These are phyloP conservation scores for Threskiornis aethiopicus DNA, from an alignment of 2,797 vertebrate genomes.

Conservation along the genomic window DNA sequence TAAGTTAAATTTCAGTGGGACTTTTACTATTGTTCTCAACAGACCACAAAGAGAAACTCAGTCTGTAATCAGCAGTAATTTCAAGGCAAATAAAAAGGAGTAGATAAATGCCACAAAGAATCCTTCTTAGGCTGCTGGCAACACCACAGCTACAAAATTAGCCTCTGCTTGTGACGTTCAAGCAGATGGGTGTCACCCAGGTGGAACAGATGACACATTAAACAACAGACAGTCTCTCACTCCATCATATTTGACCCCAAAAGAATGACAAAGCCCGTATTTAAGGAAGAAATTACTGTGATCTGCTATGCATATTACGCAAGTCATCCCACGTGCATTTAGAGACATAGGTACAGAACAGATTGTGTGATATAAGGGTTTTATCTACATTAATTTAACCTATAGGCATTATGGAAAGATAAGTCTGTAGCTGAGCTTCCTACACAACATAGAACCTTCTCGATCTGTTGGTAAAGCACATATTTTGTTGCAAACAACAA, in stretches of 20 bases:
- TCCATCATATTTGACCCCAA: background rate
- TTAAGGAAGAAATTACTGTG: background rate
- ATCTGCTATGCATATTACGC: background rate
- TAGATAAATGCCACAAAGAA: constrained; percentile 10
- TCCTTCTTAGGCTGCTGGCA: constrained; percentile 16
- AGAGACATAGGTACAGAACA: background rate
- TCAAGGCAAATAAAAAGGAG: background rate
- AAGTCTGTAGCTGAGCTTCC: background rate
- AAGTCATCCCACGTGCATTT: background rate
- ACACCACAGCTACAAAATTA: constrained; percentile 11
- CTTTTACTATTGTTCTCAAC: background rate
- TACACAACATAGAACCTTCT: background rate
- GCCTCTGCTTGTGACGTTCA: background rate
- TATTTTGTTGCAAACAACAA: background rate
- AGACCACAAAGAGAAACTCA: background rate
- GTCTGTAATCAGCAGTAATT: background rate
- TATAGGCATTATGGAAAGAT: background rate
- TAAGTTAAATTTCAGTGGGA: background rate
- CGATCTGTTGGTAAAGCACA: background rate
- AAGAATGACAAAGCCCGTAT: background rate
- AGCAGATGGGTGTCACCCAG: constrained; percentile 44
- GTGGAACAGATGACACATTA: constrained; percentile 50
- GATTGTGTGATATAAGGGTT: background rate
- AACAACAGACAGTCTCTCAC: constrained; percentile 33
- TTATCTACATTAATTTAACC: background rate